Evolutionary conservation across 2,797 vertebrate species (phyloP).

Genomic region (Gambelia wislizenii): DNA sequence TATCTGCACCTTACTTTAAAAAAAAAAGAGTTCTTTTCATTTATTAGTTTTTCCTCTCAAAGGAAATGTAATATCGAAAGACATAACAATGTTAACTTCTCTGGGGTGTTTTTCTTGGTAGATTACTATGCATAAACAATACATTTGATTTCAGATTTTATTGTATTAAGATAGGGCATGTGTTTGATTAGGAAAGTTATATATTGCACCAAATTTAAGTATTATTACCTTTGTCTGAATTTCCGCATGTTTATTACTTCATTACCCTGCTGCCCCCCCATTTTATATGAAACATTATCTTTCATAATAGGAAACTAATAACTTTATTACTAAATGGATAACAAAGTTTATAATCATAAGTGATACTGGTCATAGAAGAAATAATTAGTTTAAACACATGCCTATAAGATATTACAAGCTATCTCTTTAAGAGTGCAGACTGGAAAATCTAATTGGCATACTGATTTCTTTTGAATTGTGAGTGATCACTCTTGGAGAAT

Average conservation of each 20-base stretch:
- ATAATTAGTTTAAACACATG: constrained; percentile 40
- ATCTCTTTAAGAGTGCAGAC: constrained; percentile 7
- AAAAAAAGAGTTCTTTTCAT: background rate
- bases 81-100: background rate
- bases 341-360: background rate
- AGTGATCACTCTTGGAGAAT: background rate
- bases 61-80: constrained; percentile 7
- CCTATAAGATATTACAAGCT: constrained; percentile 33
- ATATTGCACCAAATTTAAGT: constrained; percentile 43
- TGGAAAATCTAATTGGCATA: background rate
- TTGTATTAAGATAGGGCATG: constrained; percentile 35
- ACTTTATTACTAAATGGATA: constrained; percentile 42
- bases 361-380: constrained; percentile 12
- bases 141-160: constrained; percentile 46
- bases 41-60: background rate
- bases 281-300: constrained; percentile 37
- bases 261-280: constrained; percentile 1
- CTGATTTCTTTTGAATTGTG: background rate
- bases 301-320: constrained; percentile 54
- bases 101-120: background rate
- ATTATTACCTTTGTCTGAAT: constrained; percentile 49
- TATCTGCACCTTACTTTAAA: background rate
- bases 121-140: background rate
- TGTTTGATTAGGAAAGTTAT: constrained; percentile 47
- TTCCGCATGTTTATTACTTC: constrained; percentile 49